Percentiles rank a stretch among this genome's conserved stretches.
Conservation (phyloP, 2,888 invertebrate genomes). For the Erebia palarica region DNA sequence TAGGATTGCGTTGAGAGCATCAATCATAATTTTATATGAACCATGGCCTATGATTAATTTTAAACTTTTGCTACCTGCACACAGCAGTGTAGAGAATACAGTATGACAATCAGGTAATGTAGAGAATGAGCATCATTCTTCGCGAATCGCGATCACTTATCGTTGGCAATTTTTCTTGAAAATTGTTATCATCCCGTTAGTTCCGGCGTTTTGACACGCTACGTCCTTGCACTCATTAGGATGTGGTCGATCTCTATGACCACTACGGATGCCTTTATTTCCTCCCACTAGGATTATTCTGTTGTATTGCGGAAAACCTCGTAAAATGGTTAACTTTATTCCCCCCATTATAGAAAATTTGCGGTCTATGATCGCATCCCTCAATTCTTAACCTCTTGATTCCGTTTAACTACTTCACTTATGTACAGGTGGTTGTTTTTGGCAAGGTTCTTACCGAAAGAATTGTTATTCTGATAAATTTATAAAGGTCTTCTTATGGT, state of each 20-base stretch:
- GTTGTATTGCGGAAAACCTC: slow-evolving; percentile 69
- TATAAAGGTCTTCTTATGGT: too few species aligned
- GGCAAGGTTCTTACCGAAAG: too few species aligned
- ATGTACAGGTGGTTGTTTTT: too few species aligned
- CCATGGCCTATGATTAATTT: too few species aligned
- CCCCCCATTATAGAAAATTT: slow-evolving; percentile 47
- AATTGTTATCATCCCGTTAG: slow-evolving; percentile 40
- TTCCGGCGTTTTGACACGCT: slow-evolving; percentile 48
- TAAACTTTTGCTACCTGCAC: background rate
- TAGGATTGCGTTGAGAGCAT: too few species aligned
- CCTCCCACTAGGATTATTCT: slow-evolving; percentile 57
- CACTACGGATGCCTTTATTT: slow-evolving; percentile 63
- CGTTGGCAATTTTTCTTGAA: slow-evolving; percentile 39
- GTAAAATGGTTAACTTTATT: slow-evolving; percentile 45
- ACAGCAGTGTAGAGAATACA: slow-evolving; percentile 5
- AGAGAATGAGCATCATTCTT: background rate
- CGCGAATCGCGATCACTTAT: slow-evolving; percentile 17
- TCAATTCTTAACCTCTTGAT: slow-evolving; percentile 8
- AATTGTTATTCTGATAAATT: too few species aligned
- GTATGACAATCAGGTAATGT: slow-evolving; percentile 8
- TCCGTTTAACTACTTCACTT: background rate
- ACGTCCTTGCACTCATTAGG: slow-evolving; percentile 70
- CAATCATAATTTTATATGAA: too few species aligned
- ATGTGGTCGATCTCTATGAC: slow-evolving; percentile 66
- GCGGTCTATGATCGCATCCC: slow-evolving; percentile 31